These are phyloP conservation scores for Cataglyphis hispanica DNA, from an alignment of 1,140 invertebrate species.

Conservation along the genomic window DNA sequence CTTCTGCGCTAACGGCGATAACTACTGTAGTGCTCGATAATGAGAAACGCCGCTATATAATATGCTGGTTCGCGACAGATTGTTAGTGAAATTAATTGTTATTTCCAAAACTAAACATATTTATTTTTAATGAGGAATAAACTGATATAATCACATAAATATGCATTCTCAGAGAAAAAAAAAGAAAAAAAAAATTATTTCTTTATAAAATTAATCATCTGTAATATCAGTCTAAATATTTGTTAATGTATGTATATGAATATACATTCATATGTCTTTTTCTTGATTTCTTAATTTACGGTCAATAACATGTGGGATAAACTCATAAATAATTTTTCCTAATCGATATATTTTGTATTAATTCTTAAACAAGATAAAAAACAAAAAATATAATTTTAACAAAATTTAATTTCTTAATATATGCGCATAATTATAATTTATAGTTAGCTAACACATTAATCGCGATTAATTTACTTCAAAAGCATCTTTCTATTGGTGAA, in stretches of 20 bases:
- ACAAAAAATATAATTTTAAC: too few species aligned
- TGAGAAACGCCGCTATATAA: constrained; percentile 37
- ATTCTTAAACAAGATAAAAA: neutral
- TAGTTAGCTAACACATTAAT: neutral
- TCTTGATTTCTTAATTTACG: neutral
- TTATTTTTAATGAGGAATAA: neutral
- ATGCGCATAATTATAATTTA: too few species aligned
- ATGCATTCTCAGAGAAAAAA: neutral
- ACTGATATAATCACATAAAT: neutral
- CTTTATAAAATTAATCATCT: neutral
- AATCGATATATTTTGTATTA: neutral
- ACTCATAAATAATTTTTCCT: neutral
- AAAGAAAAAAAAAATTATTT: neutral
- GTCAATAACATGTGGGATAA: neutral
- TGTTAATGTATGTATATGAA: neutral
- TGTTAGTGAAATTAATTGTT: constrained; percentile 57
- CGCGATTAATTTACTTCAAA: constrained; percentile 31
- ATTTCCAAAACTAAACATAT: constrained; percentile 32
- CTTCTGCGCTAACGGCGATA: constrained; percentile 44
- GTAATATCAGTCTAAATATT: neutral
- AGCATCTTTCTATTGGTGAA: neutral
- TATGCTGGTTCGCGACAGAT: constrained; percentile 13
- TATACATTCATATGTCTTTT: neutral
- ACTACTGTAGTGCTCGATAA: constrained; percentile 59
- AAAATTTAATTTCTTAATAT: too few species aligned